These are phyloP conservation scores for Turdus rufiventris DNA, from an alignment of 2,113 vertebrate genomes.

Conservation along the genomic window DNA sequence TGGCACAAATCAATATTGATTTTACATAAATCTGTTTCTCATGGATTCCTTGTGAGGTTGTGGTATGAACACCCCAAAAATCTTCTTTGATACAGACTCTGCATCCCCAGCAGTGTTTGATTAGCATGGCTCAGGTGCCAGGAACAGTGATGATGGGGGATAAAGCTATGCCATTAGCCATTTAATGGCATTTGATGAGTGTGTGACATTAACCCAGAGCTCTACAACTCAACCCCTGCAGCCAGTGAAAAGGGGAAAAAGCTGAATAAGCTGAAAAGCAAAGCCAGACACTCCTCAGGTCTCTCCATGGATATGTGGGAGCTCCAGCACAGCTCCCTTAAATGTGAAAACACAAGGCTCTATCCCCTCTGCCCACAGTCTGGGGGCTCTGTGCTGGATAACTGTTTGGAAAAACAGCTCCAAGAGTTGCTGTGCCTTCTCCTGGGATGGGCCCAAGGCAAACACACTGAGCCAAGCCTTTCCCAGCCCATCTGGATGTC, in stretches of 20 bases:
- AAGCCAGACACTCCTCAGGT: not conserved
- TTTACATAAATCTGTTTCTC: slow-evolving; percentile 9
- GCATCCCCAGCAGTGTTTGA: not conserved
- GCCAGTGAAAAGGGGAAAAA: not conserved
- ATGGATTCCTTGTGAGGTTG: not conserved
- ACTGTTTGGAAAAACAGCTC: not conserved
- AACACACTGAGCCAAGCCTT: not conserved
- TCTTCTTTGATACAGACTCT: not conserved
- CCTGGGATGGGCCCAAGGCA: not conserved
- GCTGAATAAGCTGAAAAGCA: not conserved
- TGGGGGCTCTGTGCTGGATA: not conserved
- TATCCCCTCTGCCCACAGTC: not conserved
- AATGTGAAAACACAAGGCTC: not conserved
- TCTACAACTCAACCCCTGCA: not conserved
- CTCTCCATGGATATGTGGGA: fast-evolving
- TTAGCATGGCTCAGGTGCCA: not conserved
- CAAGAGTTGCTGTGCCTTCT: not conserved
- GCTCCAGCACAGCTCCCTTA: not conserved
- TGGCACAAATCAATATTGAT: slow-evolving; percentile 46
- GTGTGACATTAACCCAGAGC: not conserved
- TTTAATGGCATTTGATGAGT: not conserved
- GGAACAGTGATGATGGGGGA: not conserved
- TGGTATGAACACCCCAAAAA: not conserved
- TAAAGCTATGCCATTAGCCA: not conserved
- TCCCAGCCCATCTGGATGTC: not conserved